These are phyloP conservation scores for Drosophila lacicola DNA, from an alignment of 2,888 invertebrate genomes.

Conservation along the genomic window DNA sequence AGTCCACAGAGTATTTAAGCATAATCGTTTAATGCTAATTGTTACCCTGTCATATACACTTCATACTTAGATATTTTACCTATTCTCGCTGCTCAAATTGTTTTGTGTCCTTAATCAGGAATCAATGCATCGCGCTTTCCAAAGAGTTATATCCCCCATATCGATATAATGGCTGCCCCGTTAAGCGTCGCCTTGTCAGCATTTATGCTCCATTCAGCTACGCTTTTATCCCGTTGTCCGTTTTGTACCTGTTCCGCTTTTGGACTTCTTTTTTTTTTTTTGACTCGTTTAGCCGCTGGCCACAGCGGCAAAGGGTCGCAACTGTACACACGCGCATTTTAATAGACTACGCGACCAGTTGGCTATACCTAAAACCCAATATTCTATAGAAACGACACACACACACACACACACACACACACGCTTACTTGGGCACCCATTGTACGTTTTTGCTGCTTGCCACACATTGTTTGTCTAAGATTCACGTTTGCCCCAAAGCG, in stretches of 20 bases:
- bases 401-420: background rate
- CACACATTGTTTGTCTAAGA: slow-evolving; percentile 72
- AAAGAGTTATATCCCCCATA: slow-evolving; percentile 5
- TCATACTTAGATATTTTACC: no score
- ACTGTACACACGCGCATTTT: slow-evolving; percentile 64
- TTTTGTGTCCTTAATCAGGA: slow-evolving; percentile 1
- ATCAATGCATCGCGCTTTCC: slow-evolving; percentile 5
- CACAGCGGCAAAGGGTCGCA: slow-evolving; percentile 37
- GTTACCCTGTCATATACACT: no score
- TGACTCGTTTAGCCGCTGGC: slow-evolving; percentile 41
- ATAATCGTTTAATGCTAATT: no score
- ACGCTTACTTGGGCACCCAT: slow-evolving; percentile 17
- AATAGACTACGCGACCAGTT: slow-evolving; percentile 62
- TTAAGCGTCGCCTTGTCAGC: slow-evolving; percentile 37
- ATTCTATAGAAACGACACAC: slow-evolving; percentile 11
- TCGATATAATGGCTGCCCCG: slow-evolving; percentile 8
- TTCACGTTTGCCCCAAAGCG: slow-evolving; percentile 54
- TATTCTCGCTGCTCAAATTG: background rate
- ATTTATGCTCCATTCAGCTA: slow-evolving; percentile 21
- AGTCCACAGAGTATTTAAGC: no score
- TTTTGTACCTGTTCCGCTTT: slow-evolving; percentile 12
- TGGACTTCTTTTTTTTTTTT: slow-evolving; percentile 2
- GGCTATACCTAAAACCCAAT: slow-evolving; percentile 22
- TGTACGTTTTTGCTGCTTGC: slow-evolving; percentile 48
- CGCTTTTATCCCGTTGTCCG: slow-evolving; percentile 20